These are phyloP conservation scores for Diplolepis rosae DNA, from an alignment of 2,888 invertebrate species.

Conservation along the genomic window DNA sequence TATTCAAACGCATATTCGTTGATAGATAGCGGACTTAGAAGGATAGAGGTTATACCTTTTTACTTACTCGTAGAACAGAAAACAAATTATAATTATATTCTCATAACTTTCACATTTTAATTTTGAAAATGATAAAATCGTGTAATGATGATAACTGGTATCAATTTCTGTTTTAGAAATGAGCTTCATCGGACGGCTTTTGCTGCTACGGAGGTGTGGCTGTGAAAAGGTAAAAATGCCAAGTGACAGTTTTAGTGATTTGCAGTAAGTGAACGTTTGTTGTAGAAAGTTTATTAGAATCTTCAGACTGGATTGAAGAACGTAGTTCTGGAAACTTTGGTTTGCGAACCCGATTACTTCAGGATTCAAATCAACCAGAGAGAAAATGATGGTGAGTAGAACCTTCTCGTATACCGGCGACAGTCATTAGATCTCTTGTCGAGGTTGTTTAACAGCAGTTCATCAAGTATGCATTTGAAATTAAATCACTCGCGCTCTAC, in stretches of 20 bases:
- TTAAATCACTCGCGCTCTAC: constrained; percentile 3
- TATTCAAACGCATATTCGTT: too few relatives aligned
- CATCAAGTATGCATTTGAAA: constrained; percentile 26
- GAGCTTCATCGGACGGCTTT: not conserved
- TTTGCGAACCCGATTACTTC: not conserved
- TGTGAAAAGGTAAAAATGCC: not conserved
- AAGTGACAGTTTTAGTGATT: not conserved
- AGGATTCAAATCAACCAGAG: not conserved
- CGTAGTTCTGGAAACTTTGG: not conserved
- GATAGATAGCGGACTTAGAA: too few relatives aligned
- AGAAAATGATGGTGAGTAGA: constrained; percentile 5
- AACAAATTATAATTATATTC: too few relatives aligned
- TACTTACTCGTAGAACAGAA: too few relatives aligned
- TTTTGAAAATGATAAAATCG: not conserved
- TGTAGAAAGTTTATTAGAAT: not conserved
- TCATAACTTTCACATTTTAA: too few relatives aligned
- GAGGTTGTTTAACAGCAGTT: constrained; percentile 20
- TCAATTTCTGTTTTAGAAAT: not conserved
- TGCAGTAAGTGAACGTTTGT: not conserved
- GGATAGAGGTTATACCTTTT: too few relatives aligned
- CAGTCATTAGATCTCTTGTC: constrained; percentile 20
- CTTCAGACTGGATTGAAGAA: not conserved
- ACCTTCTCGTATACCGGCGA: not conserved
- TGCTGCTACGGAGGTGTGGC: not conserved
- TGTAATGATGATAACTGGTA: not conserved